phyloP scores from a whole-genome alignment of 2,797 vertebrate species.

The Corythornis leucogaster region DNA sequence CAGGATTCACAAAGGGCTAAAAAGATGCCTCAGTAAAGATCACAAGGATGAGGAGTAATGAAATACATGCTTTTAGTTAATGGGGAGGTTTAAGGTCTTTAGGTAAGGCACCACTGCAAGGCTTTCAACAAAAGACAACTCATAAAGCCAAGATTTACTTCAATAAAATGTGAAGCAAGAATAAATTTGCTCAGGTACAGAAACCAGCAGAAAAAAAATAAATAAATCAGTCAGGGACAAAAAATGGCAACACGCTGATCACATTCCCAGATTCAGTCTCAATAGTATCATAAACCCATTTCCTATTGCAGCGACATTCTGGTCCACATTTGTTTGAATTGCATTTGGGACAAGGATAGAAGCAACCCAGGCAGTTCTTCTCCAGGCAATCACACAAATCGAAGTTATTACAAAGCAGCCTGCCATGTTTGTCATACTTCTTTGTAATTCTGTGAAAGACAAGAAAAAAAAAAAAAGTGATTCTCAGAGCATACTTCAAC shows the following conservation, averaged over 20 bases:
- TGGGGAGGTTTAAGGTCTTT: background rate
- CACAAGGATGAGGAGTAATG: background rate
- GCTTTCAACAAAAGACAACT: background rate
- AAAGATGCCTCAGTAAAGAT: background rate
- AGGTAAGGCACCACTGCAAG: background rate
- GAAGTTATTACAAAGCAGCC: constrained; percentile 59
- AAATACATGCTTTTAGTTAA: background rate
- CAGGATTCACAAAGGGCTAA: background rate
- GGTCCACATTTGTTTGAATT: constrained; percentile 82
- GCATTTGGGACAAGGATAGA: constrained; percentile 84
- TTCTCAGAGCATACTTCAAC: background rate
- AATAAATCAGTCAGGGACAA: constrained; percentile 16
- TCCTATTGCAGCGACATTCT: constrained; percentile 79
- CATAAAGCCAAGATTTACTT: background rate
- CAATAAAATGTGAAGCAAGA: background rate
- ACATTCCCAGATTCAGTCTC: constrained; percentile 73
- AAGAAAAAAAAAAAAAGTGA: background rate
- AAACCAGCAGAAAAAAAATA: background rate
- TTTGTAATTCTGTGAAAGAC: constrained; percentile 49
- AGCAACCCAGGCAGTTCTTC: constrained; percentile 79
- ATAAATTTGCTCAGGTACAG: background rate
- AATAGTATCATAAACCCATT: constrained; percentile 79
- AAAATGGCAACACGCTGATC: constrained; percentile 70
- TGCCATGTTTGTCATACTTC: constrained; percentile 76
- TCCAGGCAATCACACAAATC: constrained; percentile 84